Evolutionary conservation across 2,113 vertebrate genomes (phyloP).

Genomic region (Eurystomus gularis): DNA sequence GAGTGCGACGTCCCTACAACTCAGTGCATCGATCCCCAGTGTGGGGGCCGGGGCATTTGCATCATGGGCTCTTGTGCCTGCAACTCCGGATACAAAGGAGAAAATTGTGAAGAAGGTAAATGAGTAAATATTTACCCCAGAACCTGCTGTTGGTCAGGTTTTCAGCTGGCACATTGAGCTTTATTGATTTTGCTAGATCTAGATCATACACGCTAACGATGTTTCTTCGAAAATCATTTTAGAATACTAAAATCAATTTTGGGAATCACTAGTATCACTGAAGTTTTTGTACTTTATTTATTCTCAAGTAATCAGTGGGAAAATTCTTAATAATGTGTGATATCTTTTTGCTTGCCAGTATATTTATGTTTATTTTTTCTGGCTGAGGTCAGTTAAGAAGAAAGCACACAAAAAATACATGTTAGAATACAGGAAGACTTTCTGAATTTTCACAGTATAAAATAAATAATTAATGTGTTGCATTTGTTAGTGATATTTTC

Average conservation of each 20-base stretch:
- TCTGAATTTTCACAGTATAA: slow-evolving; percentile 62
- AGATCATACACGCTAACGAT: background rate
- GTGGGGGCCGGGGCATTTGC: slow-evolving; percentile 91
- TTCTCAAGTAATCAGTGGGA: background rate
- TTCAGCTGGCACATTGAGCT: background rate
- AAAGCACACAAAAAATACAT: background rate
- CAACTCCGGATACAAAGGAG: slow-evolving; percentile 92
- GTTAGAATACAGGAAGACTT: slow-evolving; percentile 35
- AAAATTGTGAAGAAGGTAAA: slow-evolving; percentile 94
- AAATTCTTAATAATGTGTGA: background rate
- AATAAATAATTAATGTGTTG: slow-evolving; percentile 72
- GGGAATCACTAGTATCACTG: background rate
- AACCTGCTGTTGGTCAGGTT: background rate
- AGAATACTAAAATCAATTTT: background rate
- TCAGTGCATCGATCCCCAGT: slow-evolving; percentile 92
- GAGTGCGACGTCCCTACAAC: slow-evolving; percentile 90
- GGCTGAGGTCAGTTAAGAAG: background rate
- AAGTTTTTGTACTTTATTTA: background rate
- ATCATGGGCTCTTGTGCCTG: slow-evolving; percentile 92
- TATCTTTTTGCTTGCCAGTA: background rate
- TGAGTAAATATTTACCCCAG: slow-evolving; percentile 8
- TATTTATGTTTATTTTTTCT: background rate
- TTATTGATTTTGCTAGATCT: background rate
- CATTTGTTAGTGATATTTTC: slow-evolving; percentile 13
- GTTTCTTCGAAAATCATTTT: background rate